Evolutionary conservation across 2,888 invertebrate species (phyloP), one percentile per base, ranked within the genome.

Genomic region (Yponomeuta plumbellus): DNA sequence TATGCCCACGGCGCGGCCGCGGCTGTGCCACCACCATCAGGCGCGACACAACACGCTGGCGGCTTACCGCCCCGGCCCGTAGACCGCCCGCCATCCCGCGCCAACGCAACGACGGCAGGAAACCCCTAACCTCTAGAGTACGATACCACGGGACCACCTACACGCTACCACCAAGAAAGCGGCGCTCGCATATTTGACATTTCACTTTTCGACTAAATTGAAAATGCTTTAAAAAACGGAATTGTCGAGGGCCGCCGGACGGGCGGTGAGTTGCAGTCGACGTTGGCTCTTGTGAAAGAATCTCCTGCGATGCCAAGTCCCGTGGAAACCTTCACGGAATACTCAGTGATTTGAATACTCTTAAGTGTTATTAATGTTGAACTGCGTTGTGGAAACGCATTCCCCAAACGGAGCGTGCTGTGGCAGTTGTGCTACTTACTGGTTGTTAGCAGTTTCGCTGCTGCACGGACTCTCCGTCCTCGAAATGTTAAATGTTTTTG

Each of bases 21-120:
- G 65, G 13, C 76, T 78, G 74, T 85, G 85, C 72, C 82, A 79
- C 70, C 84, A 83, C 71, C 58, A 44, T 26, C 62, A 76, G 70
- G 73, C 70, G 67, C 70, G 79, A 44, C 78, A 72, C 73, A 73
- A 73, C 73, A 73, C 81, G 72, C 76, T 76, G 72, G 22, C 58
- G 71, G 67, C 75, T 52, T 78, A 79, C 75, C 76, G 78, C 70
- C 74, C 78, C 64, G 66, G 52, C 56, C 40, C 64, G 39, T 39
- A 22, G 63, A 56, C 21, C 66, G 17, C 21, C 52, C 34, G n/a
- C 11, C 26, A 62, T n/a, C 2, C 34, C 10, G n/a, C 62, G 62
- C 23, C 26, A 39, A 20, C n/a, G n/a, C n/a, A n/a, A n/a, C 62
- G 23, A 62, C 26, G 17, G 26, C 17, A 52, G 17, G 17, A 52